Evolutionary conservation across 2,113 vertebrate genomes (phyloP).

Genomic region (Pomatostomus ruficeps): DNA sequence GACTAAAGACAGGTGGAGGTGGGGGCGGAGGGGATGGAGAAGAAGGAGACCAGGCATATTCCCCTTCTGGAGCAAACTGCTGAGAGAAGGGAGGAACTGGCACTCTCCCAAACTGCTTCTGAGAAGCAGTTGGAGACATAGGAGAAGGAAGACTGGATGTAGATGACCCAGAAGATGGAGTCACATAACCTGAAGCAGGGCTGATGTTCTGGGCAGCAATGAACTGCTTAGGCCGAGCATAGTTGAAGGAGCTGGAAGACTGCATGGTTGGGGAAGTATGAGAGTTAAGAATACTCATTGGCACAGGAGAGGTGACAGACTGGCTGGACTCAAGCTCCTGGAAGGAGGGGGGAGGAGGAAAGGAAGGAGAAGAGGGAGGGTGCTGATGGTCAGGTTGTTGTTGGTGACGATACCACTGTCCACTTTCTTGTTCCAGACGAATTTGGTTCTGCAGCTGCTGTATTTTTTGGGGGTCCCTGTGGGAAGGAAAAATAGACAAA

Average conservation of each 20-base stretch:
- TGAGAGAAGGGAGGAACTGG: conserved; percentile 72
- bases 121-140: conserved; percentile 81
- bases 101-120: conserved; percentile 79
- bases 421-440: conserved; percentile 86
- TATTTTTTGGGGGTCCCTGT: conserved; percentile 86
- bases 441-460: conserved; percentile 94
- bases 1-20: conserved; percentile 86
- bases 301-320: conserved; percentile 58
- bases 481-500: conserved; percentile 38
- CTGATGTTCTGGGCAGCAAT: conserved; percentile 89
- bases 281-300: conserved; percentile 77
- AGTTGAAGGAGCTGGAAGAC: conserved; percentile 92
- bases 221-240: conserved; percentile 97
- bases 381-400: conserved; percentile 59
- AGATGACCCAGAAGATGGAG: conserved; percentile 87
- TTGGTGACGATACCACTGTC: conserved; percentile 67
- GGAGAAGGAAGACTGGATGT: conserved; percentile 88
- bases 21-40: conserved; percentile 92
- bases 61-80: conserved; percentile 73
- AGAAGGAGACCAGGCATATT: conserved; percentile 78
- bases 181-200: conserved; percentile 75
- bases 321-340: conserved; percentile 84
- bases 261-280: conserved; percentile 84
- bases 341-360: conserved; percentile 88
- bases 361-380: conserved; percentile 80